Conservation (phyloP, 2,888 invertebrate species). For the Tinea trinotella region DNA sequence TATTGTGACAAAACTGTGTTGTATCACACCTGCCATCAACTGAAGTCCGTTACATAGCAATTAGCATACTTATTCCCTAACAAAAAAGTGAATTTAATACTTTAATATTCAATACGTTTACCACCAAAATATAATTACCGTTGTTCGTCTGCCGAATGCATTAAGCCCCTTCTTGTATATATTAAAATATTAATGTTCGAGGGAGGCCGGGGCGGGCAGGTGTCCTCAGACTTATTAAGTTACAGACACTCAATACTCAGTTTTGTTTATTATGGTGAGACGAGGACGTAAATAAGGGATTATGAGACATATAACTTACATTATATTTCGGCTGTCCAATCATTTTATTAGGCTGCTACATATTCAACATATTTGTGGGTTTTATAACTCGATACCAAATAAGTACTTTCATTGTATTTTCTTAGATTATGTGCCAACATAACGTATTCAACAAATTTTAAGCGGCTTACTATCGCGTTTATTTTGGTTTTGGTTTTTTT, state of each 20-base stretch:
- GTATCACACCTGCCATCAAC: constrained; percentile 17
- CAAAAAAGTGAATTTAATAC: constrained; percentile 55
- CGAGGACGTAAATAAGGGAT: constrained; percentile 41
- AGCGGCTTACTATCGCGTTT: too few species aligned
- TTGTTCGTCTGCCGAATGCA: constrained; percentile 53
- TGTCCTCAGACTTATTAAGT: constrained; percentile 54
- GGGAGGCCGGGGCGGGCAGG: constrained; percentile 45
- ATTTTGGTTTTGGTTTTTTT: too few species aligned
- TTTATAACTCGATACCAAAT: too few species aligned
- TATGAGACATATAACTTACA: constrained; percentile 32
- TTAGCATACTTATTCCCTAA: constrained; percentile 55
- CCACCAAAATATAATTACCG: constrained; percentile 65
- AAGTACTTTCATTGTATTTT: too few species aligned
- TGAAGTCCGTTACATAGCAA: constrained; percentile 27
- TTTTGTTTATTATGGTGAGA: constrained; percentile 45
- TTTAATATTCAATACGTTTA: constrained; percentile 67
- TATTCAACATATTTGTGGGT: not conserved
- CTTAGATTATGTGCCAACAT: too few species aligned
- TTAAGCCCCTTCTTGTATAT: constrained; percentile 55
- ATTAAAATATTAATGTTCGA: constrained; percentile 55
- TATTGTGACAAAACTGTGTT: not conserved
- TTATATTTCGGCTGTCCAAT: constrained; percentile 23
- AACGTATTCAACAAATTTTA: too few species aligned
- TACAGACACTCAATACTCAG: constrained; percentile 44
- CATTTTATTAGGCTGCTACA: constrained; percentile 11